Evolutionary conservation across 2,113 vertebrate genomes (phyloP).

Genomic region (Nothocercus julius): DNA sequence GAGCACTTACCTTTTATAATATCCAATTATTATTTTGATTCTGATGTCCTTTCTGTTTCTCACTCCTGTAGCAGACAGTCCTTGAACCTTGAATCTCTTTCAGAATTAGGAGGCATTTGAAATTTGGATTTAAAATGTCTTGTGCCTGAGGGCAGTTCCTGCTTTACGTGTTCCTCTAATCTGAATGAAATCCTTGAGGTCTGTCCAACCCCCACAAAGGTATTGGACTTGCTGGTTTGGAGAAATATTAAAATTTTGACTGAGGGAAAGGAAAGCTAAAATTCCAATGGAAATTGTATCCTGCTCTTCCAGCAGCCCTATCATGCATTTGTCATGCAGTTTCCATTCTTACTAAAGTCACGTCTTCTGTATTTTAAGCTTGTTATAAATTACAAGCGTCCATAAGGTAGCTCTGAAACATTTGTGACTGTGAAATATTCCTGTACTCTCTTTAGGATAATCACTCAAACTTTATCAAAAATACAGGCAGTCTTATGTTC

Average conservation of each 20-base stretch:
- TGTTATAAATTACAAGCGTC: not conserved
- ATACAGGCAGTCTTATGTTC: slow-evolving; percentile 3
- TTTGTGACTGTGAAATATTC: not conserved
- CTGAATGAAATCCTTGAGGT: slow-evolving; percentile 42
- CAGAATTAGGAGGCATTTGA: slow-evolving; percentile 37
- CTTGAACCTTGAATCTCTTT: not conserved
- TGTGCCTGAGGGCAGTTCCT: slow-evolving; percentile 6
- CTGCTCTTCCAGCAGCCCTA: not conserved
- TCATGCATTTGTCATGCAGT: not conserved
- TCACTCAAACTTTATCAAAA: slow-evolving; percentile 29
- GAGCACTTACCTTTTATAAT: not conserved
- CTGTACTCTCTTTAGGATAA: not conserved
- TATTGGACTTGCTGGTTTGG: slow-evolving; percentile 31
- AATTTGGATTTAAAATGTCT: slow-evolving; percentile 41
- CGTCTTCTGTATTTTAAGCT: not conserved
- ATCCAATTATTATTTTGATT: not conserved
- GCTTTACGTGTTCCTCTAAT: slow-evolving; percentile 4
- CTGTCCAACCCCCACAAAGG: slow-evolving; percentile 9
- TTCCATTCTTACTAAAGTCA: not conserved
- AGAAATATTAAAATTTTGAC: slow-evolving; percentile 17
- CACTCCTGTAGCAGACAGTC: not conserved
- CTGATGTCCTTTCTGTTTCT: not conserved
- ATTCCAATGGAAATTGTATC: slow-evolving; percentile 49
- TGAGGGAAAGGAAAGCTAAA: slow-evolving; percentile 32
- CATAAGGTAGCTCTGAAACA: not conserved